Evolutionary conservation across 2,797 vertebrate species (phyloP).

Genomic region (Petrocephalus schoutedeni): DNA sequence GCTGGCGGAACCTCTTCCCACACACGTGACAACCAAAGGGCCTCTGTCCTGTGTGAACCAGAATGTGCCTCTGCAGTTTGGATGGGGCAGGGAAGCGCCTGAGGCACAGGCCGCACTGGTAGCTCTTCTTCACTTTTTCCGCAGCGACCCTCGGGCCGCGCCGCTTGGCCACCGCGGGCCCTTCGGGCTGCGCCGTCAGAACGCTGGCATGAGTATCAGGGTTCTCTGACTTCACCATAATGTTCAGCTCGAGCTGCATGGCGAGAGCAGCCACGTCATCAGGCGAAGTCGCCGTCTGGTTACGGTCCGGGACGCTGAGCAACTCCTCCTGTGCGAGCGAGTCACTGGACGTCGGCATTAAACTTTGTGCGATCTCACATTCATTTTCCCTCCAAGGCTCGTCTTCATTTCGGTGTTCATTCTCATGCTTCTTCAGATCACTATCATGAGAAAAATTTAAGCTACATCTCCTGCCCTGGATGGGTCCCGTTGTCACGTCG

Average conservation of each 20-base stretch:
- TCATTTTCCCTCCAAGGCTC: not conserved
- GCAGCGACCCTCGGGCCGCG: slow-evolving; percentile 4
- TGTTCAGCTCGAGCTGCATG: slow-evolving; percentile 20
- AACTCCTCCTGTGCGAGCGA: not conserved
- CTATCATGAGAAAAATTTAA: slow-evolving; percentile 33
- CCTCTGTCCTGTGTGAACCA: slow-evolving; percentile 42
- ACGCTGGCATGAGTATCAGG: not conserved
- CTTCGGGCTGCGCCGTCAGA: not conserved
- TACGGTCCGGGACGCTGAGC: not conserved
- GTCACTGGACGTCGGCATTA: not conserved
- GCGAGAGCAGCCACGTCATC: slow-evolving; percentile 16
- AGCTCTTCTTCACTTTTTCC: not conserved
- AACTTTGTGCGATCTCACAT: not conserved
- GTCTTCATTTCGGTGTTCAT: slow-evolving; percentile 20
- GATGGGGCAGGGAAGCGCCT: slow-evolving; percentile 40
- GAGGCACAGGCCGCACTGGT: slow-evolving; percentile 36
- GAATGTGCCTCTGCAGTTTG: slow-evolving; percentile 41
- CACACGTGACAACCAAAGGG: slow-evolving; percentile 40
- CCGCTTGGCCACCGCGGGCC: not conserved
- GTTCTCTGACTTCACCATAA: slow-evolving; percentile 32
- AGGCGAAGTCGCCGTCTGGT: not conserved
- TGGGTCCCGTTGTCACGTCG: slow-evolving; percentile 29
- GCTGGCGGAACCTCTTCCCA: slow-evolving; percentile 43
- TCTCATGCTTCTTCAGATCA: slow-evolving; percentile 31
- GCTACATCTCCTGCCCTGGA: slow-evolving; percentile 33